Conservation (phyloP, 2,888 invertebrate species). For the Lymantria monacha region DNA sequence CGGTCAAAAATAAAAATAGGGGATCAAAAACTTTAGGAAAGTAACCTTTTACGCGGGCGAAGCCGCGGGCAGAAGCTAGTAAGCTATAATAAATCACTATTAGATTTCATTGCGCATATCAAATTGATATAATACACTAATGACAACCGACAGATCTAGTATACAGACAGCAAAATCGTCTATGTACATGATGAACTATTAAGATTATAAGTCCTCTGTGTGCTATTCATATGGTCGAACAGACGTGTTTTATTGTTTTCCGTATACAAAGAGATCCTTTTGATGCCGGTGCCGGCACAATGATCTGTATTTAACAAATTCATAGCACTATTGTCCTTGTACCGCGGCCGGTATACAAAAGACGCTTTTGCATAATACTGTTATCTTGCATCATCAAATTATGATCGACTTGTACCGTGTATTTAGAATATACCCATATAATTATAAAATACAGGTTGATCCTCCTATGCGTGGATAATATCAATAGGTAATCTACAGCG, state of each 20-base stretch:
- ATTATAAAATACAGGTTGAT: slow-evolving; percentile 4
- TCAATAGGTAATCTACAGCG: too few relatives aligned
- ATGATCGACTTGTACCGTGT: slow-evolving; percentile 33
- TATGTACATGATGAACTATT: slow-evolving; percentile 26
- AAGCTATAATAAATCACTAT: too few relatives aligned
- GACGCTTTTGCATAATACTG: slow-evolving; percentile 66
- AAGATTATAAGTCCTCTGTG: slow-evolving; percentile 34
- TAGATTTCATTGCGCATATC: too few relatives aligned
- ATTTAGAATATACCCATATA: slow-evolving; percentile 20
- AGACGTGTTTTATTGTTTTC: slow-evolving; percentile 65
- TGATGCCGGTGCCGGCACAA: slow-evolving; percentile 61
- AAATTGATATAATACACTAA: too few relatives aligned
- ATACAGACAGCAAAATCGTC: neutral
- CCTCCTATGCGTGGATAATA: too few relatives aligned
- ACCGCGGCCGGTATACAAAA: slow-evolving; percentile 54
- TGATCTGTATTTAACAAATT: slow-evolving; percentile 65
- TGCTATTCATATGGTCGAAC: slow-evolving; percentile 43
- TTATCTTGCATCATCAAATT: slow-evolving; percentile 56
- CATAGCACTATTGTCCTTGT: slow-evolving; percentile 65
- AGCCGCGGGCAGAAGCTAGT: too few relatives aligned
- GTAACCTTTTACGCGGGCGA: too few relatives aligned
- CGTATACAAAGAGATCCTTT: slow-evolving; percentile 67
- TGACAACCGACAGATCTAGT: too few relatives aligned
- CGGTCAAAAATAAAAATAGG: too few relatives aligned
- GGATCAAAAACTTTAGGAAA: too few relatives aligned